Evolutionary conservation across 2,113 vertebrate species (phyloP).

Genomic region (Tragulus kanchil): DNA sequence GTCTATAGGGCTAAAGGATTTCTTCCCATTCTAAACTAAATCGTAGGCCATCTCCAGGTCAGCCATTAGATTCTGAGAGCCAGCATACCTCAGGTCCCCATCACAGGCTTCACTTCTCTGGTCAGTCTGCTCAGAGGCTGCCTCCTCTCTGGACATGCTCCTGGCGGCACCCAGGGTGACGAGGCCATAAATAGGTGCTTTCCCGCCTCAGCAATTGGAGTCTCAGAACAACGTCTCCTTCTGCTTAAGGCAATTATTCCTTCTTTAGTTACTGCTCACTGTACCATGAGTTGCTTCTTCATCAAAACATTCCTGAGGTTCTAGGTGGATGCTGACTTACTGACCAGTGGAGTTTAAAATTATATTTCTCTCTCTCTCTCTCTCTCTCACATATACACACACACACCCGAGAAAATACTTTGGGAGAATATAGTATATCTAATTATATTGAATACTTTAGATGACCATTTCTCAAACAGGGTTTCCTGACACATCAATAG

Average conservation of each 20-base stretch:
- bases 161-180: background rate
- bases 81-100: background rate
- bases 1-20: background rate
- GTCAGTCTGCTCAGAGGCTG: no score
- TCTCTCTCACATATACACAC: background rate
- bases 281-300: background rate
- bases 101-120: background rate
- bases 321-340: no score
- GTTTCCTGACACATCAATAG: background rate
- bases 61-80: background rate
- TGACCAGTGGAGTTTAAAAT: background rate
- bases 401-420: background rate
- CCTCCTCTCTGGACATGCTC: background rate
- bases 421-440: background rate
- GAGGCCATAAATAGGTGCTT: background rate
- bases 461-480: background rate
- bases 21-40: background rate
- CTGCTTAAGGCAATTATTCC: fast-evolving
- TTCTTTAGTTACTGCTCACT: background rate
- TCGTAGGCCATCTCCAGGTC: background rate
- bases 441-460: background rate
- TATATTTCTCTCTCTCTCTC: background rate
- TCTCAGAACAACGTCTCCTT: background rate
- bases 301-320: background rate
- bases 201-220: no score